These are phyloP conservation scores for Globicephala melas DNA, from an alignment of 2,113 vertebrate genomes.

Conservation along the genomic window DNA sequence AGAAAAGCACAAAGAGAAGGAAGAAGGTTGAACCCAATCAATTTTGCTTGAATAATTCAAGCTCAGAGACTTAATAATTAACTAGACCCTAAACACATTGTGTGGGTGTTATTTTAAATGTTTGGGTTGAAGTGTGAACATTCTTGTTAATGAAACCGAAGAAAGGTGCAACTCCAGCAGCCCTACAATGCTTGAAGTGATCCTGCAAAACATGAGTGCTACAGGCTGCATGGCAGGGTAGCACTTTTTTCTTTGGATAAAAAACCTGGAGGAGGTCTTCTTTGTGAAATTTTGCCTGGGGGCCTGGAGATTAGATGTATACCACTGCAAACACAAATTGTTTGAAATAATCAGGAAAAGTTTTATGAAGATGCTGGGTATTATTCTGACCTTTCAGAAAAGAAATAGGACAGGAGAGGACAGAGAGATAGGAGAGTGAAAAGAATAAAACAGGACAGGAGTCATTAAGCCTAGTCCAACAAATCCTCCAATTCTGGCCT, in stretches of 20 bases:
- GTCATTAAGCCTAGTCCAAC: background rate
- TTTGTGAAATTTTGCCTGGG: background rate
- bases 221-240: background rate
- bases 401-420: background rate
- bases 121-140: conserved; percentile 65
- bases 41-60: conserved; percentile 73
- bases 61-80: conserved; percentile 71
- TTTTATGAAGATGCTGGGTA: conserved; percentile 32
- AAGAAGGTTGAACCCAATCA: conserved; percentile 59
- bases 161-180: background rate
- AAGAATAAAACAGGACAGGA: background rate
- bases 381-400: background rate
- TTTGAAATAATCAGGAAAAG: conserved; percentile 19
- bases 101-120: conserved; percentile 63
- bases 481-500: background rate
- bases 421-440: background rate
- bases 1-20: conserved; percentile 32
- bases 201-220: background rate
- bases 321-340: background rate
- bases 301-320: background rate
- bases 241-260: background rate
- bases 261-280: background rate
- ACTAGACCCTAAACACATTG: conserved; percentile 68
- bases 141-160: conserved; percentile 72
- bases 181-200: background rate